phyloP scores from a whole-genome alignment of 1,140 invertebrate species.

The Drosophila ficusphila region DNA sequence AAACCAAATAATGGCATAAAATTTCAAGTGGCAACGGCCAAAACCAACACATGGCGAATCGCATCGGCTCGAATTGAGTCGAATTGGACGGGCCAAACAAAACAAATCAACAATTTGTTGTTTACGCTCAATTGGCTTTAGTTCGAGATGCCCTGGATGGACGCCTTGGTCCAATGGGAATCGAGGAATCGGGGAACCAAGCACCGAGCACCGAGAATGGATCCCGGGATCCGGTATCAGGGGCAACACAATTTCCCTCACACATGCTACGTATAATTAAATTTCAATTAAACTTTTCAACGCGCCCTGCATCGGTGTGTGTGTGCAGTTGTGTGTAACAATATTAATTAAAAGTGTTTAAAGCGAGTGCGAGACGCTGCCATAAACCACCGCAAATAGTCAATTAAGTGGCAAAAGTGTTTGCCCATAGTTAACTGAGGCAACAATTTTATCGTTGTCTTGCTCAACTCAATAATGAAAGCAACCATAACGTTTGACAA shows the following conservation, averaged over 20 bases:
- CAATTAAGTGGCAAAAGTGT: constrained; percentile 62
- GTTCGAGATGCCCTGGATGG: constrained; percentile 33
- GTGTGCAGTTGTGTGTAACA: constrained; percentile 54
- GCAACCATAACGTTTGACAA: constrained; percentile 34
- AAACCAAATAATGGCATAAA: constrained; percentile 53
- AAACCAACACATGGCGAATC: constrained; percentile 37
- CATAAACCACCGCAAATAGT: constrained; percentile 54
- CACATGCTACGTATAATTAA: constrained; percentile 65
- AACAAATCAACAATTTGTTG: constrained; percentile 63
- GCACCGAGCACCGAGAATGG: neutral
- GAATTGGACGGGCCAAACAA: constrained; percentile 36
- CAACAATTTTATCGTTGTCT: constrained; percentile 24
- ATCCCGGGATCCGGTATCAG: neutral
- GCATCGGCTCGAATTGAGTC: constrained; percentile 5
- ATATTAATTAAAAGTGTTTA: constrained; percentile 78
- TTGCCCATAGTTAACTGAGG: constrained; percentile 33
- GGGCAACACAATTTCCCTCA: constrained; percentile 37
- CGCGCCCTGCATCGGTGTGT: constrained; percentile 40
- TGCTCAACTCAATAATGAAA: constrained; percentile 7
- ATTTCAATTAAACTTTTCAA: constrained; percentile 77
- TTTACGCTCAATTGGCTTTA: constrained; percentile 52
- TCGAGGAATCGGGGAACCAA: neutral
- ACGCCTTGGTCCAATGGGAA: constrained; percentile 26
- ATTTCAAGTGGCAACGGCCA: constrained; percentile 54
- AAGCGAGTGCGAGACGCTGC: constrained; percentile 46